phyloP scores from a whole-genome alignment of 2,797 vertebrate species.

The Acanthurus lineatus region DNA sequence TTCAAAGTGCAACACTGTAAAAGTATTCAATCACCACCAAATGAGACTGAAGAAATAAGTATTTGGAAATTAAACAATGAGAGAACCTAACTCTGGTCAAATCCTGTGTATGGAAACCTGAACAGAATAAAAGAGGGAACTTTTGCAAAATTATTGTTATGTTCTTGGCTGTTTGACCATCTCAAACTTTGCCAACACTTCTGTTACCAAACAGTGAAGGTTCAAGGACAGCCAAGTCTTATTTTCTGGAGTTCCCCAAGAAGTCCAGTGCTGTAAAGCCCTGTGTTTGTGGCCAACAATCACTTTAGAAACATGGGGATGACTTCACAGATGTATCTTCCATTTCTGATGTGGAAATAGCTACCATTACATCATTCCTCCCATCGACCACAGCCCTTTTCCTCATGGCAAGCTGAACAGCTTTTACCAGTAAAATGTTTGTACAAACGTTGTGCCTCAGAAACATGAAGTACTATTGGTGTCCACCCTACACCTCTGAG shows the following conservation, averaged over 20 bases:
- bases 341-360: neutral
- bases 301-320: neutral
- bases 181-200: neutral
- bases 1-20: neutral
- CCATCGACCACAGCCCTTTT: neutral
- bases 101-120: neutral
- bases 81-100: neutral
- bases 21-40: neutral
- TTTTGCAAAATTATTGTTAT: neutral
- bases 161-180: slow-evolving; percentile 4
- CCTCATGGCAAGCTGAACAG: too few relatives aligned
- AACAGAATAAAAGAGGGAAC: neutral
- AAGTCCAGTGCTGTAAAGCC: slow-evolving; percentile 29
- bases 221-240: neutral
- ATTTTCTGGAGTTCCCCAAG: slow-evolving; percentile 44
- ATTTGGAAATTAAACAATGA: neutral
- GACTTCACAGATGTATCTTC: slow-evolving; percentile 1
- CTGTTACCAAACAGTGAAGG: neutral
- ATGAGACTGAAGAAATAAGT: too few relatives aligned
- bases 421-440: too few relatives aligned
- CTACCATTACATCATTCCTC: slow-evolving; percentile 14
- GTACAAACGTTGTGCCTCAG: too few relatives aligned
- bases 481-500: too few relatives aligned
- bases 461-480: too few relatives aligned
- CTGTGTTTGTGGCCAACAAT: neutral